Base-by-base conservation (phyloP, 2,888 invertebrate genomes). In the Neocrepidodera transversa region DNA sequence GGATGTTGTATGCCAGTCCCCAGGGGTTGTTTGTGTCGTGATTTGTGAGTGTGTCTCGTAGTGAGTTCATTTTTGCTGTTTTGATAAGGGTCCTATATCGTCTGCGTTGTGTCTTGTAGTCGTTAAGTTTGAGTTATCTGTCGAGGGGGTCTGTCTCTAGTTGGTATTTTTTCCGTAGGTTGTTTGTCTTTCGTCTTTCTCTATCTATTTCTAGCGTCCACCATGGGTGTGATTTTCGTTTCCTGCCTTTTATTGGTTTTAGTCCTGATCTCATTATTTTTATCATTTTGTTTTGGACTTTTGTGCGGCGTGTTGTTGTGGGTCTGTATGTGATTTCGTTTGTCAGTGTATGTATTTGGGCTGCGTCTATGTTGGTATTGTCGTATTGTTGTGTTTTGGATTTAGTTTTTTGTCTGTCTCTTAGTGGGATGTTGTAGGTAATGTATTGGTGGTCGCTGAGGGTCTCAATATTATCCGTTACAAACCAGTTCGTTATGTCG, bases 361-460 rank as follows among this genome's bases (percentile, higher is more conserved):
- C 1, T 43, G 2, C 11, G 6, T 17, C 17, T 17, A 36, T 47
- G 10, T 30, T 30, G 3, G 14, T 20, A 6, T n/a, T 18, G n/a
- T 52, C 10, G 42, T 52, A 30, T 6, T 16, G 26, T 26, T n/a
- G 13, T 16, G 35, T 38, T 16, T 14, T 28, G 16, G 2, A 1
- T 11, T 28, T 11, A 11, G 18, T 47, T 7, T 11, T n/a, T 4
- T 28, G 4, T n/a, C 13, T 16, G 40, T n/a, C 10, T n/a, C n/a
- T n/a, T n/a, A n/a, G n/a, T n/a, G n/a, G n/a, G n/a, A 2, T 28
- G 14, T 7, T 13, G n/a, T 11, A 66, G 5, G 10, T 23, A 1
- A 64, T 40, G n/a, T 56, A 59, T 7, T 47, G 43, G 36, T 69
- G 69, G 35, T 65, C 65, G 40, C 66, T 65, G 7, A 67, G 36